A percentile compares a stretch with the other conserved stretches of the same genome.
These are phyloP conservation scores for Eremobia ochroleuca DNA, from an alignment of 2,888 invertebrate species.

Conservation along the genomic window DNA sequence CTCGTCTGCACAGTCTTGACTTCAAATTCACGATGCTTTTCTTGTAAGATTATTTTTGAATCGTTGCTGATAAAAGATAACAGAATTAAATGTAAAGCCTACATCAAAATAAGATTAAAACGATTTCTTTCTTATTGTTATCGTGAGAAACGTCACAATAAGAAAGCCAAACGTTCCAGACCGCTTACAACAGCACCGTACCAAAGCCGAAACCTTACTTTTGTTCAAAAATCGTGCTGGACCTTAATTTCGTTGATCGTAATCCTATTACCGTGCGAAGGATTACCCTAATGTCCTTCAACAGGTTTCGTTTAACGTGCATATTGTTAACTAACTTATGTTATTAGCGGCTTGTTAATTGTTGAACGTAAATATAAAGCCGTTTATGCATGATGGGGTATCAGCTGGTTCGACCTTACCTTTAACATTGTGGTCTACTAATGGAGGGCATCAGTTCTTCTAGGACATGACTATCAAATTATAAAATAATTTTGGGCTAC, in stretches of 20 bases:
- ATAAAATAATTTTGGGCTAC: too few relatives aligned
- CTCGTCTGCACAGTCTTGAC: not conserved
- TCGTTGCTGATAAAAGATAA: too few relatives aligned
- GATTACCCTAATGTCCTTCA: slow-evolving; percentile 58
- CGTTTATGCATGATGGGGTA: slow-evolving; percentile 11
- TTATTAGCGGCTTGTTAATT: slow-evolving; percentile 46
- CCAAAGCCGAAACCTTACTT: slow-evolving; percentile 67
- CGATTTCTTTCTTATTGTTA: not conserved
- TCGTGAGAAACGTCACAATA: not conserved
- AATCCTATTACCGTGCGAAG: slow-evolving; percentile 59
- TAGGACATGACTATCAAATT: not conserved
- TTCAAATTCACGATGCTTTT: not conserved
- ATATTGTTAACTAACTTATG: slow-evolving; percentile 58
- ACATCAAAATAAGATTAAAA: not conserved
- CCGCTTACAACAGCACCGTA: slow-evolving; percentile 6
- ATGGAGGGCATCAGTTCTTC: not conserved
- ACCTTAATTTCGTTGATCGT: slow-evolving; percentile 54
- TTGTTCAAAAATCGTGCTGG: slow-evolving; percentile 56
- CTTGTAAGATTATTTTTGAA: not conserved
- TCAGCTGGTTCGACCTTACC: not conserved
- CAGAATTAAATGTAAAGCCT: too few relatives aligned
- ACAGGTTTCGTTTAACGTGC: slow-evolving; percentile 55
- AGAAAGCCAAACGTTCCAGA: not conserved
- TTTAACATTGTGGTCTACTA: slow-evolving; percentile 7
- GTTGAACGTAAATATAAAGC: slow-evolving; percentile 20